phyloP scores from a whole-genome alignment of 2,113 vertebrate genomes.

The Tor tambroides region DNA sequence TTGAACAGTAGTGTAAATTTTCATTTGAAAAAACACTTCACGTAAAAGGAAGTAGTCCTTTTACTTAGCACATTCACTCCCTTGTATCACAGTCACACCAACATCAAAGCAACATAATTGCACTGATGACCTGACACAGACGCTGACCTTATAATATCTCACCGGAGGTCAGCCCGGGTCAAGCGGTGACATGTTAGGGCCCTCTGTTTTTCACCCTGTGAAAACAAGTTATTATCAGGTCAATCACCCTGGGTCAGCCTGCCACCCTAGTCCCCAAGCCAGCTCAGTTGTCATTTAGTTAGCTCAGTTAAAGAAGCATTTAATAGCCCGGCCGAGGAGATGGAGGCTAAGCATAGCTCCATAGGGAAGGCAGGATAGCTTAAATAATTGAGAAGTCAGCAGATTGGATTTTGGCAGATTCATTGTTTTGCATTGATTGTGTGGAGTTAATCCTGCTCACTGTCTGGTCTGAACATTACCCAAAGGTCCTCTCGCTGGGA shows the following conservation, averaged over 20 bases:
- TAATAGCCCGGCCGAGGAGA: slow-evolving; percentile 71
- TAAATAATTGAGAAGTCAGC: slow-evolving; percentile 83
- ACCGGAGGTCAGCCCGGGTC: slow-evolving; percentile 45
- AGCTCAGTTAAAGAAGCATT: slow-evolving; percentile 63
- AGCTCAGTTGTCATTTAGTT: slow-evolving; percentile 56
- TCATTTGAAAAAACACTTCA: background rate
- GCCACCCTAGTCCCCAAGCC: slow-evolving; percentile 45
- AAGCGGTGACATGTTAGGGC: slow-evolving; percentile 51
- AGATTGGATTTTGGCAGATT: slow-evolving; percentile 82
- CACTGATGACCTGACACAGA: slow-evolving; percentile 37
- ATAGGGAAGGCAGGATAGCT: slow-evolving; percentile 68
- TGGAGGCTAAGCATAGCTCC: slow-evolving; percentile 72
- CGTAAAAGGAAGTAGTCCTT: background rate
- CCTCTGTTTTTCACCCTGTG: slow-evolving; percentile 46
- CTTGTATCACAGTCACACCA: background rate
- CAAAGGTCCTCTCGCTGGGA: slow-evolving; percentile 75
- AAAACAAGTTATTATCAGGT: slow-evolving; percentile 64
- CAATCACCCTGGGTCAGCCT: slow-evolving; percentile 53
- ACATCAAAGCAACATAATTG: slow-evolving; percentile 50
- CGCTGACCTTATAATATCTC: slow-evolving; percentile 51
- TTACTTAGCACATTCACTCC: background rate
- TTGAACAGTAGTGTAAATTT: background rate
- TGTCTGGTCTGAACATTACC: slow-evolving; percentile 73
- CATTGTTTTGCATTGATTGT: slow-evolving; percentile 81
- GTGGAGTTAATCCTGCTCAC: slow-evolving; percentile 79